Percentiles rank a stretch among this genome's conserved stretches.
These are phyloP conservation scores for Panthera uncia DNA, from an alignment of 2,113 vertebrate species.

Conservation along the genomic window DNA sequence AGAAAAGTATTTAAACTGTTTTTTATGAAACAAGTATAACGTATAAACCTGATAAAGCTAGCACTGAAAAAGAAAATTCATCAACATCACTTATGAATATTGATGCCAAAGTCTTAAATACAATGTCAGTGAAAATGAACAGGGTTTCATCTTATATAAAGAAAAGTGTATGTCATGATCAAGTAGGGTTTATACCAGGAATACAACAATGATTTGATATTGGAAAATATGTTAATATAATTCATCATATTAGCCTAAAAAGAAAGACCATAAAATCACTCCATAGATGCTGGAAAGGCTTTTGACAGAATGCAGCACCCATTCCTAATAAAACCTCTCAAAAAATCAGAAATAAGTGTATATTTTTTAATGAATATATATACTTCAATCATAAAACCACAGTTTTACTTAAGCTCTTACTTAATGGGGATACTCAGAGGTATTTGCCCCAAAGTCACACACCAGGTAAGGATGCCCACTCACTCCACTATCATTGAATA, in stretches of 20 bases:
- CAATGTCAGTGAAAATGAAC: neutral
- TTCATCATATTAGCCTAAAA: neutral
- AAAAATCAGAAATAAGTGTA: neutral
- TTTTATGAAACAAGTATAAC: neutral
- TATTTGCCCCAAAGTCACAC: neutral
- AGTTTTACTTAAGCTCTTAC: neutral
- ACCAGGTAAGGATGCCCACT: neutral
- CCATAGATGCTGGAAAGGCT: neutral
- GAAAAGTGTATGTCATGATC: neutral
- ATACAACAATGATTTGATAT: neutral
- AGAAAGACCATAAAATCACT: neutral
- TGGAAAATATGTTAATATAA: neutral
- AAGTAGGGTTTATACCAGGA: neutral
- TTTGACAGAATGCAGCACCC: neutral
- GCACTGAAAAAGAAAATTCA: neutral
- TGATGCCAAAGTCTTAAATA: neutral
- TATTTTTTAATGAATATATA: neutral
- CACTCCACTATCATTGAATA: neutral
- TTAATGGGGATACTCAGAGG: neutral
- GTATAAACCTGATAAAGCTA: neutral
- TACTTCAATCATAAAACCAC: neutral
- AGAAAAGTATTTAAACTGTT: neutral
- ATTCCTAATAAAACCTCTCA: neutral
- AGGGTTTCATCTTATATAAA: neutral
- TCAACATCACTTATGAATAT: neutral